Base-by-base conservation (phyloP, 1,140 invertebrate genomes). In the Araneus ventricosus region DNA sequence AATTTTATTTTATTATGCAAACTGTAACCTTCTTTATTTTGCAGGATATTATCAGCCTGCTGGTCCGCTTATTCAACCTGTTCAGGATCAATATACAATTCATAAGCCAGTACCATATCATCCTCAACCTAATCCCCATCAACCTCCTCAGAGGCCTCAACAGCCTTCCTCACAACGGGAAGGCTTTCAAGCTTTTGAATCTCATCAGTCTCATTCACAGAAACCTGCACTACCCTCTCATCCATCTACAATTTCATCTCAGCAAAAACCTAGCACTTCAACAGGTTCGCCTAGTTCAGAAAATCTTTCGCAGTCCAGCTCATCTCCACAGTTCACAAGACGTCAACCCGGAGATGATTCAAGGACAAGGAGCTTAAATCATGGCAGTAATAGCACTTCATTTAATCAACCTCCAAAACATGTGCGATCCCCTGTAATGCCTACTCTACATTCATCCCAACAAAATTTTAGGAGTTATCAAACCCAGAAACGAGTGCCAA, bases 1-100 rank as follows among this genome's bases (percentile, higher is more conserved):
- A 52, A 52, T 70, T n/a, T 80, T 37, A 37, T 34, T 80, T 22
- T 80, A 2, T 22, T 22, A 57, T 80, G 45, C 45, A 52, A 52
- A 52, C 17, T 67, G 27, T 10, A 30, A 20, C 59, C 84, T 59
- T 59, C 59, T 90, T 79, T 79, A 20, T 79, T 41, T 86, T 94
- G 7, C 59, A 94, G 94, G 94, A 59, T 94, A 94, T 93, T 94
- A 93, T 88, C 94, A 94, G 45, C 94, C 94, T 82, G 93, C 94
- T 79, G 94, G 94, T 39, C 94, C 94, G 86, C 39, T 94, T 7
- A 94, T 94, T 41, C 94, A 94, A 86, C 94, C 94, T 39, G n/a
- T 84, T 20, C 88, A 93, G 45, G 94, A 94, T 61, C 88, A 94
- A 24, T 94, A 52, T 80, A 82, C 89, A 45, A 93, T 94, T 34